A percentile compares a stretch with the other conserved stretches of the same genome.
These are phyloP conservation scores for Pagetopsis macropterus DNA, from an alignment of 2,797 vertebrate species.

Conservation along the genomic window DNA sequence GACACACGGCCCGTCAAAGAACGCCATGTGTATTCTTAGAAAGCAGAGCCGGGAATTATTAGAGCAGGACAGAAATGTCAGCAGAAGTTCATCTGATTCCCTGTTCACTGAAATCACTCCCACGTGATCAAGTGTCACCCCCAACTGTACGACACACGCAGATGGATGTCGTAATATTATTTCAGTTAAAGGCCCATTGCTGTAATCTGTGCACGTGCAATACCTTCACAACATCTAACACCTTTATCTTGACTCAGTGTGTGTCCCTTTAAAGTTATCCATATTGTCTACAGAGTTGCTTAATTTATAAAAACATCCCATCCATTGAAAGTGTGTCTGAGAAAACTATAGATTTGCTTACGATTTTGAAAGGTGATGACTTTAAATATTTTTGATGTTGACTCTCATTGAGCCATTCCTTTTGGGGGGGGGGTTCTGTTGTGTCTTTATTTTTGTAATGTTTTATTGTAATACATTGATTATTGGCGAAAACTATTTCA, in stretches of 20 bases:
- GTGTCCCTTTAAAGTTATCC: not conserved
- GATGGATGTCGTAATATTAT: not conserved
- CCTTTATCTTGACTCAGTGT: not conserved
- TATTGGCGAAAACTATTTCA: no score
- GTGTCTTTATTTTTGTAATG: no score
- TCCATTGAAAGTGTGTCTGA: no score
- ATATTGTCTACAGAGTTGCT: not conserved
- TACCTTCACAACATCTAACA: not conserved
- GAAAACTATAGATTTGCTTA: no score
- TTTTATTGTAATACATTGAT: no score
- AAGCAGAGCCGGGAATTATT: constrained; percentile 12
- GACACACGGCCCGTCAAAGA: not conserved
- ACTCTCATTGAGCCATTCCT: no score
- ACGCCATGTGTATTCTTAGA: constrained; percentile 6
- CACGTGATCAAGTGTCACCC: not conserved
- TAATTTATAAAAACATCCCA: not conserved
- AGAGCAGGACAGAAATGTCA: constrained; percentile 13
- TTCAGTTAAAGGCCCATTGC: not conserved
- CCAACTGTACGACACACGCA: not conserved
- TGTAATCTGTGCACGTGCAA: not conserved
- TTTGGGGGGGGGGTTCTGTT: no score
- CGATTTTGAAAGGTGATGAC: no score
- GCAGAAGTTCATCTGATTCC: constrained; percentile 16
- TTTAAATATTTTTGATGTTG: no score
- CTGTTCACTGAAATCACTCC: constrained; percentile 7